Percentiles rank a stretch among this genome's conserved stretches.
Evolutionary conservation across 2,113 vertebrate species (phyloP).

Genomic region (Percopsis transmontana): DNA sequence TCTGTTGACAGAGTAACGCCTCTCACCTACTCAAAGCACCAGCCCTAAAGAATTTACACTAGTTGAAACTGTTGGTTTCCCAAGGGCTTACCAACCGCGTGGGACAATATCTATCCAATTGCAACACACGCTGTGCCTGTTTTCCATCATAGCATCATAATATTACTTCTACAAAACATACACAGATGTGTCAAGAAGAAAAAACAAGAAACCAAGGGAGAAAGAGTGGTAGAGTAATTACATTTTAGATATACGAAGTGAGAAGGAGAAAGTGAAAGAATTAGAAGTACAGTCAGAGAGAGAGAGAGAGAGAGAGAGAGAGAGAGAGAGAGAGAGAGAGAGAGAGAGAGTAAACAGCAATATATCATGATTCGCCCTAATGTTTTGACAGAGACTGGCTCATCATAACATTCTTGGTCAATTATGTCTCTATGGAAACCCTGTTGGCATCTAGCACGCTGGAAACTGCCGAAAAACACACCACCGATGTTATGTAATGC

Average conservation of each 20-base stretch:
- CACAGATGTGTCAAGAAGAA: slow-evolving; percentile 35
- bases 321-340: not conserved
- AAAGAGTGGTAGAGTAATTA: not conserved
- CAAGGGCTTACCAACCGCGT: slow-evolving; percentile 19
- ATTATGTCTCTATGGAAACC: slow-evolving; percentile 43
- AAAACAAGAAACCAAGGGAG: not conserved
- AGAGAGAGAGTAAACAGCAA: slow-evolving; percentile 34
- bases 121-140: slow-evolving; percentile 43
- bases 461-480: slow-evolving; percentile 36
- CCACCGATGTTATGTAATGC: slow-evolving; percentile 31
- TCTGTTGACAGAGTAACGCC: slow-evolving; percentile 33
- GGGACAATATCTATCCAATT: slow-evolving; percentile 33
- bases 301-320: slow-evolving; percentile 3
- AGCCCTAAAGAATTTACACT: slow-evolving; percentile 43
- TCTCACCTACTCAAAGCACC: slow-evolving; percentile 47
- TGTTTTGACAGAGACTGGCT: slow-evolving; percentile 19
- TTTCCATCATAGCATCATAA: slow-evolving; percentile 37
- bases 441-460: slow-evolving; percentile 20
- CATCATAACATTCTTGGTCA: slow-evolving; percentile 30
- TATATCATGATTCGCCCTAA: slow-evolving; percentile 35
- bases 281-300: not conserved
- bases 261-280: not conserved
- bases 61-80: slow-evolving; percentile 35
- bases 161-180: slow-evolving; percentile 45
- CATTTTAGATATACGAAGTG: not conserved